phyloP scores from a whole-genome alignment of 2,113 vertebrate genomes.

The Scomber colias region DNA sequence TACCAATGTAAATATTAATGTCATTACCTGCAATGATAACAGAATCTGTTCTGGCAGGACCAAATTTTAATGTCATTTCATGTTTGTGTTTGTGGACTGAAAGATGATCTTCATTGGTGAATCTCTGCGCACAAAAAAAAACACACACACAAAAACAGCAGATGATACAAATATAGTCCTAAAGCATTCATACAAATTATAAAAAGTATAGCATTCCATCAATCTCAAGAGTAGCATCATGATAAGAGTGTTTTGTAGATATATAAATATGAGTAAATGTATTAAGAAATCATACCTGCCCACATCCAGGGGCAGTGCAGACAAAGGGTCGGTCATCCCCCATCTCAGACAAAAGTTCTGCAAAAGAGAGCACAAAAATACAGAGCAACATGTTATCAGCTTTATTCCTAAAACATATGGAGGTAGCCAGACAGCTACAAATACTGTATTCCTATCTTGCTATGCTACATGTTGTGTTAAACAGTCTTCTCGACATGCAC shows the following conservation, averaged over 20 bases:
- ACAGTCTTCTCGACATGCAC: not conserved
- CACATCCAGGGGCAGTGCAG: slow-evolving; percentile 94
- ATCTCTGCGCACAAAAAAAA: slow-evolving; percentile 85
- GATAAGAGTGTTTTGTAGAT: too few relatives aligned
- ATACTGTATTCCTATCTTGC: too few relatives aligned
- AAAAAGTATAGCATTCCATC: not conserved
- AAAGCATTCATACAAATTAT: not conserved
- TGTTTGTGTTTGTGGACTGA: slow-evolving; percentile 99
- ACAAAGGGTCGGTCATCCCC: slow-evolving; percentile 98
- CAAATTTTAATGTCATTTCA: slow-evolving; percentile 99
- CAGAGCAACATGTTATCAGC: not conserved
- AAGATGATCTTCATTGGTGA: slow-evolving; percentile 99
- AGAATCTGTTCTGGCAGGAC: slow-evolving; percentile 96
- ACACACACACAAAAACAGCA: slow-evolving; percentile 2
- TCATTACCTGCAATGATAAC: slow-evolving; percentile 96
- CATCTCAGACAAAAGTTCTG: slow-evolving; percentile 85
- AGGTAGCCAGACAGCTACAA: not conserved
- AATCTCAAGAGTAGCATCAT: too few relatives aligned
- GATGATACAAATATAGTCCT: not conserved
- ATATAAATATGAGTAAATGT: not conserved
- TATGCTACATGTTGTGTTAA: not conserved
- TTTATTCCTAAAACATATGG: not conserved
- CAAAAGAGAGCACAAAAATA: slow-evolving; percentile 27
- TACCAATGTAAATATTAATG: not conserved
- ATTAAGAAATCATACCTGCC: slow-evolving; percentile 89